These are phyloP conservation scores for Petromus typicus DNA, from an alignment of 2,113 vertebrate species.

Conservation along the genomic window DNA sequence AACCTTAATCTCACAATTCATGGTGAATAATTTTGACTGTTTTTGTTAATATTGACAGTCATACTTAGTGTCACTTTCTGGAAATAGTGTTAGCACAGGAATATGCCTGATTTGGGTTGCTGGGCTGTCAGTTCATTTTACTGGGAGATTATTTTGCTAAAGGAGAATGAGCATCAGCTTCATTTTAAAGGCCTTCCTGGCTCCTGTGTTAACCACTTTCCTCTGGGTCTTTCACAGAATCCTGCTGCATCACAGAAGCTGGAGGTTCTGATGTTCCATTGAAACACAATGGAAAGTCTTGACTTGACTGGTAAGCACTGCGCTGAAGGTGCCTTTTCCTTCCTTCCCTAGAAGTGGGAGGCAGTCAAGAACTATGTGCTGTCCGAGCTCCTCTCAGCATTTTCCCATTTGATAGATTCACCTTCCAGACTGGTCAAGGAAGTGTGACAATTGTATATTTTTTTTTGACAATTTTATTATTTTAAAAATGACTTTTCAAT, in stretches of 20 bases:
- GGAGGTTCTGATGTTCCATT: constrained; percentile 77
- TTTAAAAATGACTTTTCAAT: constrained; percentile 57
- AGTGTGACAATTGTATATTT: constrained; percentile 59
- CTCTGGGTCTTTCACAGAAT: constrained; percentile 77
- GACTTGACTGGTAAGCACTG: constrained; percentile 79
- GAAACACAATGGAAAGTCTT: constrained; percentile 82
- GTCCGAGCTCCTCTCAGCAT: constrained; percentile 28
- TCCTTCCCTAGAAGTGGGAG: constrained; percentile 38
- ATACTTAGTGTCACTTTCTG: neutral
- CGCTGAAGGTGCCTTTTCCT: constrained; percentile 17
- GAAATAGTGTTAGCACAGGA: neutral
- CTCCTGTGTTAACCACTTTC: constrained; percentile 58
- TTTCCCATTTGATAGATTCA: constrained; percentile 18
- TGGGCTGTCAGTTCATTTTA: constrained; percentile 28
- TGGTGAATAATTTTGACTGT: constrained; percentile 20
- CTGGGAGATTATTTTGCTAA: constrained; percentile 36
- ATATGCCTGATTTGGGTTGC: constrained; percentile 18
- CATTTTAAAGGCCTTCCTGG: constrained; percentile 20
- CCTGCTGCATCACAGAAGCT: constrained; percentile 75
- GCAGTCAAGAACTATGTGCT: neutral
- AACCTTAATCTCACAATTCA: constrained; percentile 39
- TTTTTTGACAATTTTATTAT: constrained; percentile 49
- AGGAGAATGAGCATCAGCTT: neutral
- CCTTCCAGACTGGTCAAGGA: constrained; percentile 48
- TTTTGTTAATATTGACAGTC: constrained; percentile 32